Evolutionary conservation across 2,113 vertebrate species (phyloP).

Genomic region (Suricata suricatta): DNA sequence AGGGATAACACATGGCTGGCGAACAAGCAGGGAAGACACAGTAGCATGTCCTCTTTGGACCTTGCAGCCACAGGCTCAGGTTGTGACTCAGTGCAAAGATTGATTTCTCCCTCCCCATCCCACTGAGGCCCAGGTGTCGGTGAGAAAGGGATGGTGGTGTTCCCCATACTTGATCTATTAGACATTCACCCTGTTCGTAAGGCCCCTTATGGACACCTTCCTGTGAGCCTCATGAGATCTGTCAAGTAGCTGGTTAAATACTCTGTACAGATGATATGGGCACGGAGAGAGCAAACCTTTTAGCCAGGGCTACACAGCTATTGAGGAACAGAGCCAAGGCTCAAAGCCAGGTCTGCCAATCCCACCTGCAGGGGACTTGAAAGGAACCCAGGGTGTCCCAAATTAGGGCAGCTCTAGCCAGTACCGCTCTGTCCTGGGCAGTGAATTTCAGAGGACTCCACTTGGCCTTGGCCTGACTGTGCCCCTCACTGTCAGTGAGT

Average conservation of each 20-base stretch:
- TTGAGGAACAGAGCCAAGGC: background rate
- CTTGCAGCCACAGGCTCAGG: background rate
- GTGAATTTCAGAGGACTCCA: background rate
- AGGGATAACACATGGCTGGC: accelerated
- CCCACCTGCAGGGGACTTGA: background rate
- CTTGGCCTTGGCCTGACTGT: accelerated
- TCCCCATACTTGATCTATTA: background rate
- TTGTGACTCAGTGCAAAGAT: background rate
- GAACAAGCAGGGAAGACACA: background rate
- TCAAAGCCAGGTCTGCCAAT: background rate
- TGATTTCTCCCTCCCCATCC: background rate
- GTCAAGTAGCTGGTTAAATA: background rate
- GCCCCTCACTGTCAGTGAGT: accelerated
- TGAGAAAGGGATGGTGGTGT: background rate
- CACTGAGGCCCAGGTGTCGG: background rate
- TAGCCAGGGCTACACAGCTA: background rate
- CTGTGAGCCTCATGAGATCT: background rate
- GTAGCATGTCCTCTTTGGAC: accelerated
- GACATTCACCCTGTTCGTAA: background rate
- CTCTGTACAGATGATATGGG: background rate
- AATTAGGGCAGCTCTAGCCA: background rate
- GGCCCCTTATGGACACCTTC: background rate
- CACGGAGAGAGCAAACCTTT: background rate
- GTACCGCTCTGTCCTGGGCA: background rate
- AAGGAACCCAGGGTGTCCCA: background rate